These are phyloP conservation scores for Parauchenoglanis ngamensis DNA, from an alignment of 2,797 vertebrate species.

Conservation along the genomic window DNA sequence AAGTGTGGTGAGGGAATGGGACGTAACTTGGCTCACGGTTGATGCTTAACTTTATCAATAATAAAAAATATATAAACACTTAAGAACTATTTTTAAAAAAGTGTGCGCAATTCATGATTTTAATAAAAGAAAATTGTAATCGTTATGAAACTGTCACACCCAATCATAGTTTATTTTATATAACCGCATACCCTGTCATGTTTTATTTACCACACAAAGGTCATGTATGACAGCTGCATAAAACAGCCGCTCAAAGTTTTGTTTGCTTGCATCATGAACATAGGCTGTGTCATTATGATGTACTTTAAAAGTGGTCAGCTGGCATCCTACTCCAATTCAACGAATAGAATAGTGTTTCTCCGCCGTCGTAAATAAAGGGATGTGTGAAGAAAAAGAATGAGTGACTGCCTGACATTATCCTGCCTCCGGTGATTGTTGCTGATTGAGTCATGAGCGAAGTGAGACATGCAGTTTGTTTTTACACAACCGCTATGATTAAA, in stretches of 20 bases:
- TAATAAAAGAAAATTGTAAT: background rate
- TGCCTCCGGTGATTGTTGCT: conserved; percentile 2
- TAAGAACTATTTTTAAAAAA: background rate
- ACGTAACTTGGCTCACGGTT: background rate
- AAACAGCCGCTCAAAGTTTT: background rate
- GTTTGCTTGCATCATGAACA: background rate
- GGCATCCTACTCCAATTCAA: background rate
- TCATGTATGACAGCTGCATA: background rate
- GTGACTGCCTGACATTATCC: background rate
- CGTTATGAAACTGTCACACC: background rate
- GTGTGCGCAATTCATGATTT: background rate
- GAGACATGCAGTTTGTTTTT: conserved; percentile 22
- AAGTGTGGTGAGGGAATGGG: background rate
- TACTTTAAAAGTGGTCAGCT: background rate
- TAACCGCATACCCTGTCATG: background rate
- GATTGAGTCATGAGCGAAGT: conserved; percentile 11
- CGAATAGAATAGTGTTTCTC: background rate
- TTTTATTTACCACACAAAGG: background rate
- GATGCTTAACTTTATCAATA: background rate
- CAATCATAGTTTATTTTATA: background rate
- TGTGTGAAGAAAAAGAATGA: background rate
- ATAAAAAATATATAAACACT: no score
- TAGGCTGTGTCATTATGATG: background rate
- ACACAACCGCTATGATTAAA: conserved; percentile 13
- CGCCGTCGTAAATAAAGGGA: background rate